Percentiles rank a stretch among this genome's conserved stretches.
Evolutionary conservation across 2,888 invertebrate genomes (phyloP).

Genomic region (Neoaliturus tenellus): DNA sequence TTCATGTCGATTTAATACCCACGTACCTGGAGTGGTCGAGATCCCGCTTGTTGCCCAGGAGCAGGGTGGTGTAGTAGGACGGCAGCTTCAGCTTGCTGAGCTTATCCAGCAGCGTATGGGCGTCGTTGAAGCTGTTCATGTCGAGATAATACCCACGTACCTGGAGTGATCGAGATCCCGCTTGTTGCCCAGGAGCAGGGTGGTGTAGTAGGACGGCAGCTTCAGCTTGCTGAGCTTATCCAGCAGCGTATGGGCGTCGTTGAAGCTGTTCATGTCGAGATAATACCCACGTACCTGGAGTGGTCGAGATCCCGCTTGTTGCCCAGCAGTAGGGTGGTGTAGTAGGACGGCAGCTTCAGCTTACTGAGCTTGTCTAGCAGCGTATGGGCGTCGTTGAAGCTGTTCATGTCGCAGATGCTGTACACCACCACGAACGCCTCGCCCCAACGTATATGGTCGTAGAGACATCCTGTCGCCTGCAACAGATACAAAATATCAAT

Average conservation of each 20-base stretch:
- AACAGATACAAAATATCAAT: too few species aligned
- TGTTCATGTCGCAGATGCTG: slow-evolving; percentile 85
- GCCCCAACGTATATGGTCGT: slow-evolving; percentile 88
- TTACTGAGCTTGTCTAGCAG: slow-evolving; percentile 82
- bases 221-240: slow-evolving; percentile 83
- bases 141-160: slow-evolving; percentile 78
- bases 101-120: slow-evolving; percentile 82
- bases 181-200: slow-evolving; percentile 87
- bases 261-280: slow-evolving; percentile 82
- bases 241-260: slow-evolving; percentile 83
- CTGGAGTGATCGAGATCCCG: slow-evolving; percentile 87
- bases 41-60: slow-evolving; percentile 89
- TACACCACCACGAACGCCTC: slow-evolving; percentile 90
- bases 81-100: slow-evolving; percentile 84
- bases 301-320: slow-evolving; percentile 90
- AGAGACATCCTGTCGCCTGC: slow-evolving; percentile 84
- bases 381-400: slow-evolving; percentile 85
- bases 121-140: slow-evolving; percentile 84
- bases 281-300: slow-evolving; percentile 83
- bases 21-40: slow-evolving; percentile 85
- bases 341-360: slow-evolving; percentile 84
- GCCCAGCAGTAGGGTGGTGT: slow-evolving; percentile 85
- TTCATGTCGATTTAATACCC: neutral
- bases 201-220: slow-evolving; percentile 85
- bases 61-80: slow-evolving; percentile 85